These are phyloP conservation scores for Anguilla japonica DNA, from an alignment of 2,113 vertebrate species.

Conservation along the genomic window DNA sequence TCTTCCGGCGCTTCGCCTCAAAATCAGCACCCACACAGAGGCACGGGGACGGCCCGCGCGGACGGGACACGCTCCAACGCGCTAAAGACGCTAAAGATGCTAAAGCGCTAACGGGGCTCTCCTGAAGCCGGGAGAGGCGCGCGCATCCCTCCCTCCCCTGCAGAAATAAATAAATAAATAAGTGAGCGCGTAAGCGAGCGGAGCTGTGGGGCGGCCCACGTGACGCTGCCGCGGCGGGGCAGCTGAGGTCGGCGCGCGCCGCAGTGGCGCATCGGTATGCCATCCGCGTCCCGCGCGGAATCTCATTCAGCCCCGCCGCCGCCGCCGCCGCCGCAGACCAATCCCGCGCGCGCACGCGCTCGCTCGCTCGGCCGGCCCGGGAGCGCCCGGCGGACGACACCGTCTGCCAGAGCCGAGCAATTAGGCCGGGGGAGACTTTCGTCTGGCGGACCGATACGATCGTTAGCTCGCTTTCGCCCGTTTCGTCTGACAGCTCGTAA, in stretches of 20 bases:
- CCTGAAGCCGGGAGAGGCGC: too few species aligned
- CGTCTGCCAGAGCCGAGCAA: background rate
- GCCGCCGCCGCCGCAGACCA: background rate
- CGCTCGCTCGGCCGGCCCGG: background rate
- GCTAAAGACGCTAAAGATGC: too few species aligned
- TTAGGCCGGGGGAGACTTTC: background rate
- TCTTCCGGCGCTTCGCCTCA: conserved; percentile 22
- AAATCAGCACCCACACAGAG: conserved; percentile 6
- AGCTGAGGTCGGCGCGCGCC: background rate
- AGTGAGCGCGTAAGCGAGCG: too few species aligned
- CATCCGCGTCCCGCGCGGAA: background rate
- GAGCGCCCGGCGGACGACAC: background rate
- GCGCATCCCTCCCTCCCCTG: too few species aligned
- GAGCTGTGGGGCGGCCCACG: background rate
- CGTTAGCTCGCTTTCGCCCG: background rate
- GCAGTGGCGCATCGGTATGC: background rate
- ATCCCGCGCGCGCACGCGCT: too few species aligned
- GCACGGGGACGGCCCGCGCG: background rate
- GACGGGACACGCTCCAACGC: too few species aligned
- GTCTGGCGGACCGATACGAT: background rate
- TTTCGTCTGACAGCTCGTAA: background rate
- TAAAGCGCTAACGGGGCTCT: too few species aligned
- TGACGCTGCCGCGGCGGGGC: background rate
- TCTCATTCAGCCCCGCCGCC: background rate
- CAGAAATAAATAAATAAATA: background rate